Base-by-base conservation (phyloP, 2,797 vertebrate genomes). In the Pangasius krempfi region DNA sequence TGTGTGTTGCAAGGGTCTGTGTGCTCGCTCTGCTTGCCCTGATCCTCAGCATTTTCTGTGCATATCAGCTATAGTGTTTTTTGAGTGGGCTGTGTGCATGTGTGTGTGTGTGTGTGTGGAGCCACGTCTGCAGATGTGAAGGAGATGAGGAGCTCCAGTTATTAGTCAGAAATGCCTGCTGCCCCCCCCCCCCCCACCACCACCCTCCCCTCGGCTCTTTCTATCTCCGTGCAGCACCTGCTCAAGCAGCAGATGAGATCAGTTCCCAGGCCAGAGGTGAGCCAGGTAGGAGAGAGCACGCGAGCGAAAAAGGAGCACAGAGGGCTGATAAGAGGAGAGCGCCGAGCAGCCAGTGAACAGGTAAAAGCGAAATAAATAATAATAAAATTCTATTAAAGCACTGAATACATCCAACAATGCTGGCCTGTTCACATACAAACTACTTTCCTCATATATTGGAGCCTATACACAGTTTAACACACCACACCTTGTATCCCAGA, bases 211-310 rank as follows among this genome's bases (percentile, higher is more conserved):
- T 68, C 62, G 1, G n/a, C 68, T 88, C 76, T 89, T 93, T 94
- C 93, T 96, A 96, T 96, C 95, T 96, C 94, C 86, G 87, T 89
- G 83, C 89, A 94, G 94, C 96, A 96, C 94, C 94, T 96, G 95
- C 94, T 95, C 89, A 70, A 87, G 94, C 93, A 93, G 92, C 91
- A 95, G 95, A 95, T 96, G 95, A 95, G 95, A 96, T 96, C 94
- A 93, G 91, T 93, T 94, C 94, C 93, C 92, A 92, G 94, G 94
- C 94, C 93, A 95, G 93, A 88, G 94, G 94, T 95, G 95, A 95
- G 94, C 94, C 93, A 90, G 92, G 91, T 90, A 94, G 94, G 40
- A 66, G 13, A 68, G 78, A 73, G 88, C 89, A 90, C 91, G 89
- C 92, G 92, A 92, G 93, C 89, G 91, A 90, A 92, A 22, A 90